phyloP scores from a whole-genome alignment of 1,140 invertebrate species.

The Saccostrea echinata region DNA sequence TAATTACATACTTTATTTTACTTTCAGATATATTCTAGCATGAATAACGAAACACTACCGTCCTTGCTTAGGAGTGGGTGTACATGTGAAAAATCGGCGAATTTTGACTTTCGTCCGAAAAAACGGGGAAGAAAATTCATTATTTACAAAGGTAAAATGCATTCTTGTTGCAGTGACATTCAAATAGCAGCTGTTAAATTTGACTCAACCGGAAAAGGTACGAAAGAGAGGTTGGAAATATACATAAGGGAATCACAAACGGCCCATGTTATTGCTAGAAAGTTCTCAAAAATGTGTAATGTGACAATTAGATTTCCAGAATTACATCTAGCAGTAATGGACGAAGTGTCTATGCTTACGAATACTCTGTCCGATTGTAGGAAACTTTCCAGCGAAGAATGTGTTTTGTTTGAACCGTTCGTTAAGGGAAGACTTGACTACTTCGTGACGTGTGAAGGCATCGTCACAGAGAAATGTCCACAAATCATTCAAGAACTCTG shows the following conservation, averaged over 20 bases:
- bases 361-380: neutral
- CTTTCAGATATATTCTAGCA: neutral
- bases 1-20: too few species aligned
- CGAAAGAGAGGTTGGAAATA: neutral
- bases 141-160: neutral
- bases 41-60: neutral
- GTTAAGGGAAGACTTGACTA: neutral
- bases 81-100: neutral
- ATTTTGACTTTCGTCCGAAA: neutral
- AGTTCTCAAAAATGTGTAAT: neutral
- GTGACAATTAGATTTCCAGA: neutral
- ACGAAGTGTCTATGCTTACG: neutral
- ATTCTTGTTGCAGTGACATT: slow-evolving; percentile 5
- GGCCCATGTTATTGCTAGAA: neutral
- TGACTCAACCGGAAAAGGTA: neutral
- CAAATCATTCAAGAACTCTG: neutral
- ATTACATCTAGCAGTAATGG: slow-evolving; percentile 8
- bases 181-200: neutral
- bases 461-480: neutral
- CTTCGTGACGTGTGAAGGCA: neutral
- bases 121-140: neutral
- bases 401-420: slow-evolving; percentile 8
- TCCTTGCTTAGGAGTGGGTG: neutral
- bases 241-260: neutral
- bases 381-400: neutral